A percentile compares a stretch with the other conserved stretches of the same genome.
Conservation (phyloP, 30 jellyfish, hydroid and myxozoan genomes). For the Pelagia noctiluca region DNA sequence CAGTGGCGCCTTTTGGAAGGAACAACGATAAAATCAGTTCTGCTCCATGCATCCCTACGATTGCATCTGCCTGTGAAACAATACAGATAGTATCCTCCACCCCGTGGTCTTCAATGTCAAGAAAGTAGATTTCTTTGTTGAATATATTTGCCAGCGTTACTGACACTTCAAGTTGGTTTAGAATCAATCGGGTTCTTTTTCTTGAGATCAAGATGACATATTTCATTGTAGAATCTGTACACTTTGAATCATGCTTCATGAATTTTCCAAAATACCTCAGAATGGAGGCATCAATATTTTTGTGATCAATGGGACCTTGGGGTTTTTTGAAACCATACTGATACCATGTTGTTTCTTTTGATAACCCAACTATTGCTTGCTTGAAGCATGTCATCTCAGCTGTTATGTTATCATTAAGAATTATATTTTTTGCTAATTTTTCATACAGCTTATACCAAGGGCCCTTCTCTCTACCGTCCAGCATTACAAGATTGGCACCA, state of each 20-base stretch:
- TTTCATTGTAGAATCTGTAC: slow-evolving; percentile 9
- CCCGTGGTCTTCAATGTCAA: slow-evolving; percentile 47
- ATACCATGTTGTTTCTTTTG: slow-evolving; percentile 92
- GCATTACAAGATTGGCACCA: slow-evolving; percentile 48
- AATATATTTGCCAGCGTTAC: slow-evolving; percentile 64
- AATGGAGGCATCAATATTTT: slow-evolving; percentile 13
- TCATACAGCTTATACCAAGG: slow-evolving; percentile 74
- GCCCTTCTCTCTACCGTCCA: slow-evolving; percentile 87
- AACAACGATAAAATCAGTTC: slow-evolving; percentile 73
- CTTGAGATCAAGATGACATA: slow-evolving; percentile 78
- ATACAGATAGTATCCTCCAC: slow-evolving; percentile 50
- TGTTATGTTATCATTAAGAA: slow-evolving; percentile 25
- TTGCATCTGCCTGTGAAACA: slow-evolving; percentile 59
- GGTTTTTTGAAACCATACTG: slow-evolving; percentile 89
- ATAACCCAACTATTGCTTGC: slow-evolving; percentile 81
- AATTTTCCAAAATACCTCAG: slow-evolving; percentile 32
- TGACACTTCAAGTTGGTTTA: slow-evolving; percentile 77
- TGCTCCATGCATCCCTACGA: slow-evolving; percentile 98
- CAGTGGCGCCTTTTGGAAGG: slow-evolving; percentile 62
- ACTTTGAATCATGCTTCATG: background rate
- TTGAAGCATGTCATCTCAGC: slow-evolving; percentile 70
- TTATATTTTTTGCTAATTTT: background rate
- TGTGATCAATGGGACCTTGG: slow-evolving; percentile 74
- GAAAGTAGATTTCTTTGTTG: slow-evolving; percentile 55
- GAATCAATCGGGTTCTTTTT: slow-evolving; percentile 61